Evolutionary conservation across 2,797 vertebrate species (phyloP).

Genomic region (Monodelphis domestica): DNA sequence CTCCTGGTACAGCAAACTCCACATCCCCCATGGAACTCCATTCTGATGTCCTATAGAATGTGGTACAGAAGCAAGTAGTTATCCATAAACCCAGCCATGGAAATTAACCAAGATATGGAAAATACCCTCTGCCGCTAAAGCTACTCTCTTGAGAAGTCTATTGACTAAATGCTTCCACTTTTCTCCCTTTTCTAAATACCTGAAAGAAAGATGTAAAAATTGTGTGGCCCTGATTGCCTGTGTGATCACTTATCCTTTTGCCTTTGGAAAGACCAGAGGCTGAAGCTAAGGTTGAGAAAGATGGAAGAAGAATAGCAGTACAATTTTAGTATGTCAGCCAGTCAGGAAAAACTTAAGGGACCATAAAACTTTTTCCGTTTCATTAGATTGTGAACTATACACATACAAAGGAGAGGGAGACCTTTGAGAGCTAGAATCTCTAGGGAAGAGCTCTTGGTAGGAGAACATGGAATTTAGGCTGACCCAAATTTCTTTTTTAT

Average conservation of each 20-base stretch:
- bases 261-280: background rate
- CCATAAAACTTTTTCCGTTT: background rate
- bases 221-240: background rate
- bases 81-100: background rate
- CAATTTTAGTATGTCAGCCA: background rate
- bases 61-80: background rate
- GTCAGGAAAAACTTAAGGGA: background rate
- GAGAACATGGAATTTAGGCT: background rate
- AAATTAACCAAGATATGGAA: too few relatives aligned
- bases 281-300: background rate
- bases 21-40: background rate
- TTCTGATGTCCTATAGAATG: background rate
- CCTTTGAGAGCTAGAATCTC: background rate
- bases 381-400: background rate
- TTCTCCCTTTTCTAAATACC: background rate
- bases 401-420: background rate
- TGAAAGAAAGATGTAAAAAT: background rate
- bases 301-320: background rate
- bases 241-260: background rate
- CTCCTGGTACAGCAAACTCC: background rate
- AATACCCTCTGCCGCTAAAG: background rate
- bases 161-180: background rate
- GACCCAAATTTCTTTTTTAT: background rate
- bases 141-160: background rate
- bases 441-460: background rate